Evolutionary conservation across 2,888 invertebrate genomes (phyloP), one percentile per base, ranked within the genome.

Genomic region (Pemphredon lugubris): DNA sequence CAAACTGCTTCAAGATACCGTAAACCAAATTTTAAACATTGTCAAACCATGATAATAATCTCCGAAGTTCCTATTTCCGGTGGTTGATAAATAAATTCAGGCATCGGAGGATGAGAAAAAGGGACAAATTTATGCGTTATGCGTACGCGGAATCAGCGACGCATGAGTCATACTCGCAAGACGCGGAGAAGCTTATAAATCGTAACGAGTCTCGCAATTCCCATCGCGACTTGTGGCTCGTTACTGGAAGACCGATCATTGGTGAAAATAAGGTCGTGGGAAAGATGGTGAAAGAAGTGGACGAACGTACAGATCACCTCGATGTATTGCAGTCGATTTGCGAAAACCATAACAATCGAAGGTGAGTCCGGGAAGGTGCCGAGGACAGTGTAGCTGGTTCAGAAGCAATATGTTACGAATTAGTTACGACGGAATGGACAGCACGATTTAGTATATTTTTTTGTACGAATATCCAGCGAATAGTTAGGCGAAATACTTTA

Each of bases 221-320:
- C 14, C 50, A 32, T n/a, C 34, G 60, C 37, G 37, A 37, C 21
- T 37, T 37, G 51, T 37, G 34, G 63, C 67, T 68, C 32, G 55
- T 68, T 68, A 55, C 40, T 48, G 7, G 20, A 40, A 26, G 58
- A 59, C 20, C 55, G 50, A 57, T 63, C 63, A 45, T 55, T 37
- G n/a, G 21, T 37, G 39, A 57, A 63, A 68, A 68, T 55, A 44
- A 51, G 55, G 14, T 57, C 67, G 51, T 50, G 67, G 39, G 64
- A 51, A 60, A 59, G 11, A 1, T n/a, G n/a, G n/a, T 45, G 30
- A 20, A 39, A 6, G 21, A 65, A n/a, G 39, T 21, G 39, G 7
- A 30, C 50, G 48, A 65, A 58, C 7, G 34, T 40, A 16, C 32
- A 16, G 23, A 32, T 47, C 16, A 16, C 9, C 11, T 7, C n/a